Percentiles rank a stretch among this genome's conserved stretches.
Conservation (phyloP, 2,797 vertebrate genomes). For the Lates japonicus region DNA sequence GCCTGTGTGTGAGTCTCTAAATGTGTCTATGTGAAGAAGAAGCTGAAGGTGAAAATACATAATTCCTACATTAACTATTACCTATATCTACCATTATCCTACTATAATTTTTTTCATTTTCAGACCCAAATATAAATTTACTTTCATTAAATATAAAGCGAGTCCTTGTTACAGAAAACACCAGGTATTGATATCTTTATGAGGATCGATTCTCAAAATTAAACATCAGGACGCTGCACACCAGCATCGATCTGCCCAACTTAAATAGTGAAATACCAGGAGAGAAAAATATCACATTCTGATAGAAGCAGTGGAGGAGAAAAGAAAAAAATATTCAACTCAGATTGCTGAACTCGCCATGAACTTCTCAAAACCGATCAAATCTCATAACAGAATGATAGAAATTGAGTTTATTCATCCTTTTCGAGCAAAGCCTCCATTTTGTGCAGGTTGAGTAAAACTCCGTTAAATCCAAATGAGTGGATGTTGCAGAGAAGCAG, state of each 20-base stretch:
- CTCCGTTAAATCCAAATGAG: constrained; percentile 14
- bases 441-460: constrained; percentile 8
- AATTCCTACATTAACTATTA: too few relatives aligned
- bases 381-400: constrained; percentile 1
- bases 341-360: constrained; percentile 3
- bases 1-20: not conserved
- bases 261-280: not conserved
- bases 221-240: not conserved
- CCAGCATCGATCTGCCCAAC: not conserved
- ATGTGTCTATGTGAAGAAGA: not conserved
- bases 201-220: constrained; percentile 25
- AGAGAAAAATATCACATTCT: constrained; percentile 7
- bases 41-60: not conserved
- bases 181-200: constrained; percentile 1
- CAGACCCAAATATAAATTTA: not conserved
- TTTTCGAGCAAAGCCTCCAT: not conserved
- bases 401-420: not conserved
- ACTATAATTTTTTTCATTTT: not conserved
- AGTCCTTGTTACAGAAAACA: not conserved
- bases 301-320: not conserved
- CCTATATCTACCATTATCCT: not conserved
- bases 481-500: not conserved
- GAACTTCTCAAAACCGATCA: constrained; percentile 21
- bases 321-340: not conserved
- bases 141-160: not conserved